Evolutionary conservation across 1,140 invertebrate species (phyloP), one percentile per base, ranked within the genome.

Genomic region (Dendrolimus kikuchii): DNA sequence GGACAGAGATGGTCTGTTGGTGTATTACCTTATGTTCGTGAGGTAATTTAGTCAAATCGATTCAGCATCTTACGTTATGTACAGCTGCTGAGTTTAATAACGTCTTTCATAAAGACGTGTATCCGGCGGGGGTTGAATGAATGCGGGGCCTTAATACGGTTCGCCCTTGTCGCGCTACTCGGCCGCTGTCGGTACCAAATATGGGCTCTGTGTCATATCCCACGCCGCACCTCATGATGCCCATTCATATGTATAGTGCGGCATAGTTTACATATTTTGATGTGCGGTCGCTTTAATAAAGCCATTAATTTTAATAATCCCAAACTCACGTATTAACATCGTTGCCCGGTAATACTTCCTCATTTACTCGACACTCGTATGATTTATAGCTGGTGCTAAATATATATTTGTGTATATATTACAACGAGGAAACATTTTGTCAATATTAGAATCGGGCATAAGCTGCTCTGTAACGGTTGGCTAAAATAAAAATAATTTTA

Each of bases 91-190:
- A 71, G 69, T 79, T 79, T 79, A 78, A 77, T 79, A 78, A 77
- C 66, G 63, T 61, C 59, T 72, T 71, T 74, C 71, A 75, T 78
- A 75, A 81, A 77, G 74, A 75, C 68, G 64, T 68, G 69, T 71
- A 69, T 71, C 57, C 55, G 62, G 62, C 43, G 58, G 66, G 68
- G 65, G 64, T 51, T 57, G 67, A 64, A 70, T 74, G 60, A 71
- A 76, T 72, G 68, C 64, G 57, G 62, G 65, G 60, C 54, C 65
- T 62, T 77, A 77, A 81, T 80, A 77, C 57, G 66, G 51, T 58
- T 53, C 48, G 63, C 69, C 72, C 66, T 71, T 68, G 69, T 71
- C 65, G 64, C 53, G 55, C 45, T 42, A 51, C 36, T 62, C 74
- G 64, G 70, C 75, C 76, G 73, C 71, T 78, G 76, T 77, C 78